Evolutionary conservation across 1,140 invertebrate species (phyloP).

Genomic region (Sitobion miscanthi): DNA sequence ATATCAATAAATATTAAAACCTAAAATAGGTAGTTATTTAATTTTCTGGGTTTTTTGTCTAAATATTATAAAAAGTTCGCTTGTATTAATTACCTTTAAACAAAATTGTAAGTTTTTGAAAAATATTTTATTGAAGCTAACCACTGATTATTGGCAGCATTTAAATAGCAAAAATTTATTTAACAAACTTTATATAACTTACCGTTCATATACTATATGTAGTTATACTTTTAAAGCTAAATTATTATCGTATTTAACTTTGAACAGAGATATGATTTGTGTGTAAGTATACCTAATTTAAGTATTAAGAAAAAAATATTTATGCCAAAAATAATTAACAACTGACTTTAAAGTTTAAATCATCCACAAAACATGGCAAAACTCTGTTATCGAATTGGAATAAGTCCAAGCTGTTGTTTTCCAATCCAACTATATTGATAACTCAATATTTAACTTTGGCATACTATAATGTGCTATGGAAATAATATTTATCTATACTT

Average conservation of each 20-base stretch:
- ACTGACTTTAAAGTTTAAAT: background rate
- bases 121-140: too few relatives aligned
- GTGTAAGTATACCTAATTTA: background rate
- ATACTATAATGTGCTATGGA: background rate
- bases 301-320: background rate
- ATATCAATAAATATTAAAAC: background rate
- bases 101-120: too few relatives aligned
- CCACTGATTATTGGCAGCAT: background rate
- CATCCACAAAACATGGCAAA: background rate
- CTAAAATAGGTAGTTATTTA: background rate
- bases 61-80: too few relatives aligned
- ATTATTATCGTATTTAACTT: background rate
- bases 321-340: slow-evolving; percentile 17
- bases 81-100: too few relatives aligned
- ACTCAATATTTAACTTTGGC: background rate
- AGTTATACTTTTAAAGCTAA: background rate
- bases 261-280: background rate
- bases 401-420: slow-evolving; percentile 21
- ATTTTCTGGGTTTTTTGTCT: background rate
- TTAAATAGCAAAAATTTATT: too few relatives aligned
- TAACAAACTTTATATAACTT: too few relatives aligned
- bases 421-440: background rate
- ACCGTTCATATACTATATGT: background rate
- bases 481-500: background rate
- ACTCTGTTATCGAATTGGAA: slow-evolving; percentile 20